A percentile compares a stretch with the other conserved stretches of the same genome.
Conservation (phyloP, 2,113 vertebrate genomes). For the Rhizomys pruinosus region DNA sequence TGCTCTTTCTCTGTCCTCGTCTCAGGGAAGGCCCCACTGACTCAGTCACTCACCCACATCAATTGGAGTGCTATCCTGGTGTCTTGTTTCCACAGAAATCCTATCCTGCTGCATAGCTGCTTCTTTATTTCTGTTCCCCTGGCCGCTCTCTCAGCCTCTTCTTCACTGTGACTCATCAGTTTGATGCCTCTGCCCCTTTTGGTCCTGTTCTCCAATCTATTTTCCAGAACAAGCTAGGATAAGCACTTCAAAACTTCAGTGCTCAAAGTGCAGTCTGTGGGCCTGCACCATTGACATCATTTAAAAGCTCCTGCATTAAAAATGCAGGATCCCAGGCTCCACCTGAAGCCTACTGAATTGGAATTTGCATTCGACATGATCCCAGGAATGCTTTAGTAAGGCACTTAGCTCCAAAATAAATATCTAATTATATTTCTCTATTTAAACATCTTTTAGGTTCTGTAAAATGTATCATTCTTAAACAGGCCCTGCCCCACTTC, state of each 20-base stretch:
- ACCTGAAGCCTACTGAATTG: not conserved
- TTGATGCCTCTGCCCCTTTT: not conserved
- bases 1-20: not conserved
- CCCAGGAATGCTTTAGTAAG: not conserved
- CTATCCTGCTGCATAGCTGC: not conserved
- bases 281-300: not conserved
- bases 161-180: not conserved
- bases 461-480: not conserved
- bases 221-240: not conserved
- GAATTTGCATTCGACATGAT: not conserved
- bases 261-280: not conserved
- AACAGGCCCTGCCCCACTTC: not conserved
- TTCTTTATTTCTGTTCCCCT: not conserved
- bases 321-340: not conserved
- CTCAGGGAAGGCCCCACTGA: not conserved
- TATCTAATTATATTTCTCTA: not conserved
- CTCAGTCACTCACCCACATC: not conserved
- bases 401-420: slow-evolving; percentile 10
- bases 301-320: not conserved
- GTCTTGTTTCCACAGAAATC: not conserved
- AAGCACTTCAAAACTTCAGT: not conserved
- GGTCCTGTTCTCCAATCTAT: not conserved
- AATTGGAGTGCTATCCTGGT: not conserved
- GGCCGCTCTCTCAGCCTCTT: not conserved
- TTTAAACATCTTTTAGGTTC: slow-evolving; percentile 25